Conservation (phyloP, 2,797 vertebrate genomes). For the Myripristis murdjan region DNA sequence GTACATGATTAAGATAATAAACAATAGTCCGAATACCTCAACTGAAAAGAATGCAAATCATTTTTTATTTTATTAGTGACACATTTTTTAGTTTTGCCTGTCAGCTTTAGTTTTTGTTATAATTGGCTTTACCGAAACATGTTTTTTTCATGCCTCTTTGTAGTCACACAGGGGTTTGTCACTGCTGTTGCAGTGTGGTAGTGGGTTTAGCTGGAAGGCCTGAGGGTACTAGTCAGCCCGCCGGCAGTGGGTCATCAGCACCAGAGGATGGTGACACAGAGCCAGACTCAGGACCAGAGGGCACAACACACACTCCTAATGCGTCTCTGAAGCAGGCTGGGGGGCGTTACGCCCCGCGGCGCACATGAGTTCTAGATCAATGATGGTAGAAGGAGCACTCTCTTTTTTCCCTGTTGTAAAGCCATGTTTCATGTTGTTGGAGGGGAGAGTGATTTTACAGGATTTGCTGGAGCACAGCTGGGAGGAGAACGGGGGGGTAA, state of each 20-base stretch:
- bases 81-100: too few species aligned
- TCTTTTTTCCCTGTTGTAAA: conserved; percentile 31
- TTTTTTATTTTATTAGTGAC: too few species aligned
- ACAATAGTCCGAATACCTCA: too few species aligned
- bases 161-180: too few species aligned
- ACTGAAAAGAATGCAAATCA: too few species aligned
- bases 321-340: conserved; percentile 31
- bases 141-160: background rate
- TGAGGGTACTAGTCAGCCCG: conserved; percentile 38
- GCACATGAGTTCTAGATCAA: conserved; percentile 43
- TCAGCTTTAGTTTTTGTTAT: background rate
- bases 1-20: too few species aligned
- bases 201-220: conserved; percentile 21
- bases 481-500: conserved; percentile 32
- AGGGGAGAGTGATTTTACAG: conserved; percentile 20
- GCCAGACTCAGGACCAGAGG: conserved; percentile 40
- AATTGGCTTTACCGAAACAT: background rate
- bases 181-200: too few species aligned
- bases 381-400: conserved; percentile 20
- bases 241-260: conserved; percentile 34
- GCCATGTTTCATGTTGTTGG: conserved; percentile 58
- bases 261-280: conserved; percentile 41
- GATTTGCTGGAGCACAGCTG: conserved; percentile 42
- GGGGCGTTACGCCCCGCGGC: conserved; percentile 38
- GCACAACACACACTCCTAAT: conserved; percentile 42